Base-by-base conservation (phyloP, 2,113 vertebrate species). In the Epinephelus cyanopodus region DNA sequence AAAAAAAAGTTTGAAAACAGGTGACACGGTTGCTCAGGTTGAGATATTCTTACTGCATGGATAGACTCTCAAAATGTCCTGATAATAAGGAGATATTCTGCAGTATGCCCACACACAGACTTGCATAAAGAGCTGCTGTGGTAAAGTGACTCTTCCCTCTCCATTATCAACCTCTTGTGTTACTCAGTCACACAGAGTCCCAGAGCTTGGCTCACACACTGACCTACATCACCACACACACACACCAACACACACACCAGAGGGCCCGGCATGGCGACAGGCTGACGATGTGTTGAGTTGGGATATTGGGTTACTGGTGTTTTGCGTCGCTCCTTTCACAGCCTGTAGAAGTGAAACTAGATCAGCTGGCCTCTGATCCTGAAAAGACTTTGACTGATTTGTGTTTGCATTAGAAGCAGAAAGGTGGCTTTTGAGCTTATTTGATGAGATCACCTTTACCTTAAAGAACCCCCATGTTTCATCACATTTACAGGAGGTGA, bases 131-230 rank as follows among this genome's bases (percentile, higher is more conserved):
- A 84, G 68, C 25, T 48, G 50, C 68, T 92, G 78, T 78, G 53
- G 81, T 86, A 76, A 86, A 6, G 8, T 15, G 89, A 92, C 85
- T 61, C 83, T 42, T 54, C 13, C 68, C 79, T 81, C 65, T 81
- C 67, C 77, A 71, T 18, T n/a, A 71, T 68, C 79, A 79, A 71
- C 71, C 56, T 86, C 77, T 79, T 50, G 63, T 71, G 82, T 92
- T 90, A 81, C 69, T 47, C 37, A 57, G 42, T 3, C 42, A 45
- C 42, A 45, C 42, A 11, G 13, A 80, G 73, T 54, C 39, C 61
- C 62, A 50, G 58, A 61, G 74, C 47, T 42, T 6, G 5, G 52
- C 57, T 66, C 60, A 65, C 65, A 66, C 77, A 79, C 2, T 71
- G 63, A 87, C 67, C 37, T 53, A 48, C 67, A 74, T 74, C 17